Evolutionary conservation across 2,797 vertebrate genomes (phyloP), one percentile per base, ranked within the genome.

Genomic region (Serranus cabrilla): DNA sequence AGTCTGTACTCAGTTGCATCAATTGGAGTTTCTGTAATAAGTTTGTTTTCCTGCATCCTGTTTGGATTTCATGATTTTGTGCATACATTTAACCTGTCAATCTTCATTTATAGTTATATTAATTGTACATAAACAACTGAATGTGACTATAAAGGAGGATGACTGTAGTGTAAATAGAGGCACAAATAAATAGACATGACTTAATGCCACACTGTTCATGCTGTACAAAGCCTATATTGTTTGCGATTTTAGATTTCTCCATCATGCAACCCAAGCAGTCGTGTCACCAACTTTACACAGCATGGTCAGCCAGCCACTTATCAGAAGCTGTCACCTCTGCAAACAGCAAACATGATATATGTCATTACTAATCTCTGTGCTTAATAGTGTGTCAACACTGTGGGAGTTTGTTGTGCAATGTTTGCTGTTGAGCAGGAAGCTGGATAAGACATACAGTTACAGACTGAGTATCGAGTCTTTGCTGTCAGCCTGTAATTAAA

Each of bases 321-420:
- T 92, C 90, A 84, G 69, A 31, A 55, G 52, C 84, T 83, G 91
- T 91, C 91, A 75, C 78, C 65, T 79, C 60, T 71, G 82, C 85
- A 93, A 92, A 92, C 80, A 90, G 57, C 59, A 23, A 71, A 52
- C 37, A 60, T 90, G 81, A 87, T 83, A 45, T 82, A 87, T 85
- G 70, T 23, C 58, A 47, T 66, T 65, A 64, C 63, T 87, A 88
- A 90, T 89, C 77, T 82, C 61, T 55, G 13, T 4, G 50, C 47
- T 55, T 79, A 83, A 80, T 87, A 73, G 71, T 77, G 60, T 65
- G 90, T 91, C 87, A 90, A 92, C 88, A 86, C 27, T 5, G 58
- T 34, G 49, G 70, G 42, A 83, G 49, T 50, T 67, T 70, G 55
- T 81, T 79, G 49, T 34, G 76, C 31, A 85, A 87, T 90, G 74